Percentiles rank a stretch among this genome's conserved stretches.
phyloP scores from a whole-genome alignment of 2,888 invertebrate genomes.

The Caradrina clavipalpis region DNA sequence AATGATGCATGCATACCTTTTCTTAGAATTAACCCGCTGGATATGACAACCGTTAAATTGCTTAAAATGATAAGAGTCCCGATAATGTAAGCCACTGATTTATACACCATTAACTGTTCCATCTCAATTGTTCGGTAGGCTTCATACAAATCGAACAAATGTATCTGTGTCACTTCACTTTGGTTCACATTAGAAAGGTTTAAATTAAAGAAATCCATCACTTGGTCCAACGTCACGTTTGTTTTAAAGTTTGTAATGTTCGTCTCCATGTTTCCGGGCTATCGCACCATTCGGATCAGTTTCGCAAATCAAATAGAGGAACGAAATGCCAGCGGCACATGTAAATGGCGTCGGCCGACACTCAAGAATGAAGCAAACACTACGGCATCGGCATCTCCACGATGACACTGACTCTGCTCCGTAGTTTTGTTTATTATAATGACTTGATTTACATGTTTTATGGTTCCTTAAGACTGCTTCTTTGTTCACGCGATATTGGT shows the following conservation, averaged over 20 bases:
- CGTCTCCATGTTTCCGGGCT: conserved; percentile 56
- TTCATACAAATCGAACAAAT: conserved; percentile 77
- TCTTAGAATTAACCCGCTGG: conserved; percentile 92
- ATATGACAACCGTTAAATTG: conserved; percentile 92
- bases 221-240: conserved; percentile 72
- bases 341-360: conserved; percentile 74
- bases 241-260: conserved; percentile 60
- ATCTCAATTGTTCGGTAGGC: conserved; percentile 78
- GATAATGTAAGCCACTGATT: conserved; percentile 89
- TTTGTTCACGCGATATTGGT: conserved; percentile 32
- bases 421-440: conserved; percentile 75
- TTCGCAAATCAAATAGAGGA: conserved; percentile 34
- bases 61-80: conserved; percentile 90
- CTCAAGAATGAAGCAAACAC: conserved; percentile 77
- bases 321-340: conserved; percentile 65
- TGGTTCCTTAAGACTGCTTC: conserved; percentile 70
- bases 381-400: conserved; percentile 72
- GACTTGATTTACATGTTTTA: conserved; percentile 80
- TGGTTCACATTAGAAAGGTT: conserved; percentile 73
- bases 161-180: conserved; percentile 77
- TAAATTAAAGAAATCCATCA: conserved; percentile 74
- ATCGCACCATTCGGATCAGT: conserved; percentile 49
- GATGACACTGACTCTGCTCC: conserved; percentile 74
- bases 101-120: conserved; percentile 87
- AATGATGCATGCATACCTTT: conserved; percentile 85